Evolutionary conservation across 1,140 invertebrate genomes (phyloP), one percentile per base, ranked within the genome.

Genomic region (Chionoecetes opilio): DNA sequence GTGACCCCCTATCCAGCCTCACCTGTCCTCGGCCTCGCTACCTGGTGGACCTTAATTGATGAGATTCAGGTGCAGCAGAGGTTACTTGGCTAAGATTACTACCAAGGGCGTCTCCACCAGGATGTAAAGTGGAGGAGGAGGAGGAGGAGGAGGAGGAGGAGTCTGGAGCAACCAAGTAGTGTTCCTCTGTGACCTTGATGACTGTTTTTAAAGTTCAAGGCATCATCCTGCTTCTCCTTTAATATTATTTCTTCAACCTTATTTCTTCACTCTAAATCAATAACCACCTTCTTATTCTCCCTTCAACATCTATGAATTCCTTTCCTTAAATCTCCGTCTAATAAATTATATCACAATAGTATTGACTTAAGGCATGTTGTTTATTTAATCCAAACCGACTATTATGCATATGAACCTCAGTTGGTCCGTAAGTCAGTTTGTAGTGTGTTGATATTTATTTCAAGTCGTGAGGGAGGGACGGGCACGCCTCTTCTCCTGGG

Each of bases 171-270:
- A 75, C 63, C 63, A n/a, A 75, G 63, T 75, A 75, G 63, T 75
- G 63, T 26, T 75, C 63, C 63, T n/a, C 21, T 75, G 26, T 75
- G 63, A 75, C 63, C 63, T 75, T 75, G 63, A 26, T 75, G 63
- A 75, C 63, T n/a, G n/a, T 75, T 75, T 75, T 75, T n/a, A 75
- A 75, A n/a, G 63, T 75, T n/a, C 63, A 75, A 75, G 63, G 63
- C n/a, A 75, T 75, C 63, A 75, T 75, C n/a, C 11, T n/a, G 63
- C 6, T n/a, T 75, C n/a, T n/a, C 63, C 63, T 75, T 21, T 26
- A 75, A 17, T n/a, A 21, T n/a, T n/a, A 2, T 26, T 75, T n/a
- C 63, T 75, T 26, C n/a, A n/a, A n/a, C 26, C 2, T 26, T 75
- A n/a, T 75, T n/a, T 26, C 63, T 75, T 75, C n/a, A n/a, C n/a